Percentiles rank a stretch among this genome's conserved stretches.
Evolutionary conservation across 2,113 vertebrate species (phyloP).

Genomic region (Burhinus oedicnemus): DNA sequence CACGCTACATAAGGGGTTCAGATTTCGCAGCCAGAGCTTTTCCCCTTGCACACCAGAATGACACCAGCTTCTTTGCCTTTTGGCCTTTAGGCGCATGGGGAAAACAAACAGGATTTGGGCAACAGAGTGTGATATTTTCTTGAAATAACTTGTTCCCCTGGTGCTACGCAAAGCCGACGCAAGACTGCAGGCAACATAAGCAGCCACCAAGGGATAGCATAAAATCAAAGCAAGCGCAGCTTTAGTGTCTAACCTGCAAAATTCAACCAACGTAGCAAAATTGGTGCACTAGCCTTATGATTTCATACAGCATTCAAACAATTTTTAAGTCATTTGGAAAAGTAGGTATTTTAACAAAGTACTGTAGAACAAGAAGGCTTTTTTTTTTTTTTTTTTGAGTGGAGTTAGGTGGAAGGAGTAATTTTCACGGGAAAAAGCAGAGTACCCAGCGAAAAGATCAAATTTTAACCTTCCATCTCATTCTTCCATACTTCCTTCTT

Average conservation of each 20-base stretch:
- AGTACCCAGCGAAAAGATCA: neutral
- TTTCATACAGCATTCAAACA: neutral
- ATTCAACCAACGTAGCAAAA: neutral
- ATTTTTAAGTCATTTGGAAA: neutral
- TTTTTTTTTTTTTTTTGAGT: neutral
- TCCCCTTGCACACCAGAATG: neutral
- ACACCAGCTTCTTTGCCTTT: neutral
- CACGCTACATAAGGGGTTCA: neutral
- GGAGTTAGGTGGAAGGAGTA: neutral
- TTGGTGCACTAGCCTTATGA: fast-evolving
- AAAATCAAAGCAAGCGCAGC: neutral
- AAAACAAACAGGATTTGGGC: neutral
- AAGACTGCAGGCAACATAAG: neutral
- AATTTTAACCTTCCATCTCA: neutral
- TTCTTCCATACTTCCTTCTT: neutral
- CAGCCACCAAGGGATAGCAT: neutral
- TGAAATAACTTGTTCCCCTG: neutral
- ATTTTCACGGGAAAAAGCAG: neutral
- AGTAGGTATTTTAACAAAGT: neutral
- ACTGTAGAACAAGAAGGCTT: neutral
- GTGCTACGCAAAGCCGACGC: neutral
- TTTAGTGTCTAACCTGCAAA: neutral
- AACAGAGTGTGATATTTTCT: neutral
- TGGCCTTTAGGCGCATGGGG: neutral
- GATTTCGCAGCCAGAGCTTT: neutral